Base-by-base conservation (phyloP, 1,140 invertebrate genomes). In the Drosophila repleta region DNA sequence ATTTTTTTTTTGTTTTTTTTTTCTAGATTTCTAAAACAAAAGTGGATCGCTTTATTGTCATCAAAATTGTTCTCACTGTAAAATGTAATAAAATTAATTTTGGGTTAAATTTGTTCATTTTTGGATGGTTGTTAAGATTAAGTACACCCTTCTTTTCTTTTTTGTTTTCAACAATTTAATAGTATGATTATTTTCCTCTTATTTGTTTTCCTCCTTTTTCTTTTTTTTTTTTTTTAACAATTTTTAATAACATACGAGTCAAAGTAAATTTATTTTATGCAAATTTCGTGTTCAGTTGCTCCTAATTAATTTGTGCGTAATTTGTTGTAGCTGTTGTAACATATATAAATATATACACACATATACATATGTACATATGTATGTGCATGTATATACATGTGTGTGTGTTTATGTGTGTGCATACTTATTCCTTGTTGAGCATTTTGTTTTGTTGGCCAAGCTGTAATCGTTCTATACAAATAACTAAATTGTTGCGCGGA, bases 41-140 rank as follows among this genome's bases (percentile, higher is more conserved):
- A 48, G 61, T 75, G 57, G 35, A 57, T 61, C 60, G 74, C 64
- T 79, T 87, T 88, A 76, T 87, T 87, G 84, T 88, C 83, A 74
- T 85, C 77, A 57, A 76, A 58, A 74, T 63, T 49, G 39, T 72
- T 76, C 46, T 84, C 57, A 82, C 69, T 81, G 62, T 64, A 87
- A 87, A 75, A 76, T 79, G 74, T 81, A 66, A 60, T 89, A 84
- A 77, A 85, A 61, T 74, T 51, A 80, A 77, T 73, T 61, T 55
- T 75, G 68, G 17, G 63, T 82, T 62, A 49, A 68, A 51, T 74
- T 74, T 46, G 61, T 79, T 57, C 55, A 74, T 65, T 66, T 66
- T 77, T 80, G 66, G 45, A 74, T 56, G 46, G 20, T 63, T 37
- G 46, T 76, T 81, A 75, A 82, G 43, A 82, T 77, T 78, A 82